These are phyloP conservation scores for Noctuana brunneofusca DNA, from an alignment of 2,888 invertebrate genomes.

Conservation along the genomic window DNA sequence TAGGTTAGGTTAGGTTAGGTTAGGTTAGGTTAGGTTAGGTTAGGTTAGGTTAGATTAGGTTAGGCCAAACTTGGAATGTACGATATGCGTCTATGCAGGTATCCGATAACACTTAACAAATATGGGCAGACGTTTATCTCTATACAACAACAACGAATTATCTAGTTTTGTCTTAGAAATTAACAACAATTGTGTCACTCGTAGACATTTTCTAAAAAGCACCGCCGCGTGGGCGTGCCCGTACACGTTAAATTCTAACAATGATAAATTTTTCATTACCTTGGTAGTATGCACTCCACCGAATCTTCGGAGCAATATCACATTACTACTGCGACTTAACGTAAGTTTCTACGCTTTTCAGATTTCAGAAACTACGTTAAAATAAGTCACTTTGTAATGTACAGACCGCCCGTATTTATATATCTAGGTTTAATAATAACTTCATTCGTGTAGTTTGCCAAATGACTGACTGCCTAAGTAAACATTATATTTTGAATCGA, in stretches of 20 bases:
- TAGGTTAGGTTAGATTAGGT: too few species aligned
- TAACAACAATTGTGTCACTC: conserved; percentile 60
- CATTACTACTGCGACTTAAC: conserved; percentile 26
- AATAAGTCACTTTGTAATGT: conserved; percentile 29
- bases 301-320: conserved; percentile 17
- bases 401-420: conserved; percentile 6
- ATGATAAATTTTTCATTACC: conserved; percentile 19
- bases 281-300: neutral
- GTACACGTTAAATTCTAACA: conserved; percentile 21
- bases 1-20: too few species aligned
- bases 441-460: neutral
- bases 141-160: conserved; percentile 80
- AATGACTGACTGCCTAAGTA: conserved; percentile 8
- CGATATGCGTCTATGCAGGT: conserved; percentile 82
- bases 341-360: conserved; percentile 18
- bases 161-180: conserved; percentile 67
- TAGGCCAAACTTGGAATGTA: conserved; percentile 83
- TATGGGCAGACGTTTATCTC: conserved; percentile 74
- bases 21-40: too few species aligned
- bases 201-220: conserved; percentile 40
- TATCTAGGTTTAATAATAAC: neutral
- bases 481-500: neutral
- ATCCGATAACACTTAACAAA: conserved; percentile 79
- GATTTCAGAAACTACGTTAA: conserved; percentile 27
- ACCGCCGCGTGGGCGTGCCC: conserved; percentile 18